Evolutionary conservation across 2,888 invertebrate species (phyloP), one percentile per base, ranked within the genome.

Genomic region (Ctenicera cuprea): DNA sequence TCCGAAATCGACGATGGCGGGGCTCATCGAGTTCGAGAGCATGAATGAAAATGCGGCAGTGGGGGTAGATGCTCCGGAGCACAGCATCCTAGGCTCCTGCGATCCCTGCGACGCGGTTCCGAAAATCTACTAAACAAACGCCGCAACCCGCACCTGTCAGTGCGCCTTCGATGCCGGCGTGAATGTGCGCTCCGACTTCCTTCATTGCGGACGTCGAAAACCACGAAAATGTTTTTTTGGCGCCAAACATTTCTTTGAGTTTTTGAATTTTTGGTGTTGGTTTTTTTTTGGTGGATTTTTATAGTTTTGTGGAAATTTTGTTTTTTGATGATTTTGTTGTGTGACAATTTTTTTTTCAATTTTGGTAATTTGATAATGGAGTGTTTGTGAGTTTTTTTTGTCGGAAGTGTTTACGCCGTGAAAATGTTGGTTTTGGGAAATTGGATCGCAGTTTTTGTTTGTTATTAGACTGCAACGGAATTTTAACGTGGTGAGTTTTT

Each of bases 31-130:
- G 54, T 38, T 33, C 63, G 66, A 67, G 67, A 73, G 50, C 50
- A 73, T 73, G 73, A 73, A 73, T 73, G 73, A 73, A 73, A 61
- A 18, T 33, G 0, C 14, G 37, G 26, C 54, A 61, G 57, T 64
- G 64, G 68, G 68, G 65, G 38, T n/a, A 64, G 69, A 73, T 73
- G 69, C 65, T 72, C 73, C 63, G 73, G 64, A 64, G 69, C 62
- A 65, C 50, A 64, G 68, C 73, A 64, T 74, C 74, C 74, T 54
- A 67, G 71, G 67, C 71, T 74, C 65, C 74, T 64, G 71, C 62
- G 71, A 74, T 74, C 54, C 74, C 67, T 71, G 71, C 71, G 74
- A 74, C 74, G 71, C 74, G 62, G 50, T 63, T 67, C 71, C 59
- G 57, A 63, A 71, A 71, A 62, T 63, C 71, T 69, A 67, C 74